Conservation (phyloP, 2,797 vertebrate genomes). For the Eutrigla gurnardus region DNA sequence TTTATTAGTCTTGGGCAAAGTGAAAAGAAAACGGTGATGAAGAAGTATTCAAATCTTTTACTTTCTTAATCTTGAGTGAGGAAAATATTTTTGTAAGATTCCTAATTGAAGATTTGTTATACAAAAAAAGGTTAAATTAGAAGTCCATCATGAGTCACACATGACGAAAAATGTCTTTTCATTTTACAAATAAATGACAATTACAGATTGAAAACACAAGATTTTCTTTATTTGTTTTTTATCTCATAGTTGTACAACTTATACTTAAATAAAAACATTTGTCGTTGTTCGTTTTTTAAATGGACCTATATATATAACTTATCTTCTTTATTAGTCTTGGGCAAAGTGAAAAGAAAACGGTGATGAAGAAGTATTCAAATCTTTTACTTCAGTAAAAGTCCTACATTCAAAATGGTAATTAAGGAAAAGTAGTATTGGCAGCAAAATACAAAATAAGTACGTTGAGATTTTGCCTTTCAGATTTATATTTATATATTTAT, state of each 20-base stretch:
- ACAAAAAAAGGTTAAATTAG: neutral
- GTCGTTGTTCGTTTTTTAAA: too few species aligned
- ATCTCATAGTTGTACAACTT: too few species aligned
- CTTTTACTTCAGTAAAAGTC: neutral
- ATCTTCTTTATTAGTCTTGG: too few species aligned
- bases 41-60: neutral
- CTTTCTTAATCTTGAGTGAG: constrained; percentile 6
- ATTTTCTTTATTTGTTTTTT: neutral
- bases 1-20: too few species aligned
- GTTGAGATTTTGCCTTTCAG: too few species aligned
- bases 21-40: too few species aligned
- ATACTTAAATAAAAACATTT: too few species aligned
- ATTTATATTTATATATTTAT: too few species aligned
- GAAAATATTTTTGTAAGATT: constrained; percentile 62
- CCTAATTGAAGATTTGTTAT: constrained; percentile 27
- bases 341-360: neutral
- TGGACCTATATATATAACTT: too few species aligned
- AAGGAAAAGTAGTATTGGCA: neutral
- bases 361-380: neutral
- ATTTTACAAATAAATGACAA: constrained; percentile 71
- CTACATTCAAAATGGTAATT: too few species aligned
- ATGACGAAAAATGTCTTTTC: constrained; percentile 22
- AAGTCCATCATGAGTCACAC: neutral
- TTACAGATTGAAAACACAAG: neutral
- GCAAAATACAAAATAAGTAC: neutral